Evolutionary conservation across 1,140 invertebrate species (phyloP), one percentile per base, ranked within the genome.

Genomic region (Eueides isabella): DNA sequence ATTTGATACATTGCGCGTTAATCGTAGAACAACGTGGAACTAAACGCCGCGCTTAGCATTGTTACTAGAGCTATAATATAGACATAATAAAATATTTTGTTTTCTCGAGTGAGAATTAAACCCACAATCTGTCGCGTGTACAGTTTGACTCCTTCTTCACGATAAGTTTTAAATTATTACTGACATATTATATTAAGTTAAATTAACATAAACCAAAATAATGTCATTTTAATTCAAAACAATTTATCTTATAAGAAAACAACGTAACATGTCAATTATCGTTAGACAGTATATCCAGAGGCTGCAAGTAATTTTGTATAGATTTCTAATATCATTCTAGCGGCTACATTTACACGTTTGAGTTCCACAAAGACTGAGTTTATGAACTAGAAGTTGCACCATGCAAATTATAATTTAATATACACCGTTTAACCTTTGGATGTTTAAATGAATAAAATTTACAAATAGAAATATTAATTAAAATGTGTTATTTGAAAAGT

Each of bases 321-420:
- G 67, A 61, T 69, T 69, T 69, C 67, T 69, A 69, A 69, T 69
- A 35, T 55, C 12, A 69, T 69, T 29, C 67, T 69, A 61, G 48
- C 29, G 67, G 48, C 67, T 26, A 61, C 28, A 67, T 69, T 61
- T 61, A 35, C 48, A 69, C 41, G 55, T 14, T 38, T 31, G 29
- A 35, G 14, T 23, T 55, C 23, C 48, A 26, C 48, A 55, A 55
- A 55, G 48, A 55, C 48, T 23, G 23, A 55, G 5, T 19, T 55
- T 26, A 55, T 23, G 0, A 23, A 26, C 19, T 55, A 55, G 48
- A 55, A 55, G 48, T 55, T 55, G 23, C 48, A 55, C n/a, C 41
- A 19, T 44, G 41, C n/a, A 44, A 19, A 44, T 19, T 44, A 7
- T 19, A 19, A 16, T 44, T 19, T 44, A 44, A 9, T 19, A 38